Evolutionary conservation across 2,797 vertebrate species (phyloP).

Genomic region (Pangasius macronema): DNA sequence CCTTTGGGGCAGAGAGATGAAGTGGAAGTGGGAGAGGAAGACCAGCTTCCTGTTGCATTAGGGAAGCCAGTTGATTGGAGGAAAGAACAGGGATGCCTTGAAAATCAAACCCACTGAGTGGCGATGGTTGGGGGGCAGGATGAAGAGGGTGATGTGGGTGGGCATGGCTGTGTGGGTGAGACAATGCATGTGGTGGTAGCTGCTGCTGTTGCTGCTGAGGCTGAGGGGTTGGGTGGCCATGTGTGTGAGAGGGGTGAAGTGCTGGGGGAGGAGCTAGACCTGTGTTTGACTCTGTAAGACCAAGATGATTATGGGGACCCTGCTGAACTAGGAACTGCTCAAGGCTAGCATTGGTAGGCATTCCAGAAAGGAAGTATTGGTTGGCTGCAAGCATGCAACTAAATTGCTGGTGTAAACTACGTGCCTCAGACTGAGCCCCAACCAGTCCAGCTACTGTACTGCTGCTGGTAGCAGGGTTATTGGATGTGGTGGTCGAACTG

Average conservation of each 20-base stretch:
- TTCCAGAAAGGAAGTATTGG: slow-evolving; percentile 82
- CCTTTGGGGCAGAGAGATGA: slow-evolving; percentile 79
- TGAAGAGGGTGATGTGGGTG: slow-evolving; percentile 81
- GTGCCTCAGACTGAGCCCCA: slow-evolving; percentile 76
- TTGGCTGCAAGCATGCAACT: slow-evolving; percentile 85
- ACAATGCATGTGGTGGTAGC: slow-evolving; percentile 76
- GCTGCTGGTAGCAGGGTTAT: slow-evolving; percentile 76
- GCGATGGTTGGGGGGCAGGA: slow-evolving; percentile 76
- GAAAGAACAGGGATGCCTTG: slow-evolving; percentile 83
- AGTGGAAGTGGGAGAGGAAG: slow-evolving; percentile 80
- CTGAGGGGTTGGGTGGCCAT: slow-evolving; percentile 69
- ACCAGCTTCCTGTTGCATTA: slow-evolving; percentile 81
- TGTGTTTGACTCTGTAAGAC: slow-evolving; percentile 71
- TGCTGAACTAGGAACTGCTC: slow-evolving; percentile 84
- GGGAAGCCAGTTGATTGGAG: slow-evolving; percentile 79
- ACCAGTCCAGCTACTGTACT: slow-evolving; percentile 73
- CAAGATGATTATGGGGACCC: slow-evolving; percentile 78
- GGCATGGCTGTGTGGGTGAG: slow-evolving; percentile 77
- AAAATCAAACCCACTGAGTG: slow-evolving; percentile 79
- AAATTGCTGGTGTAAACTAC: slow-evolving; percentile 84
- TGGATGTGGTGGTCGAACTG: slow-evolving; percentile 70
- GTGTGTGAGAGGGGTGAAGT: slow-evolving; percentile 78
- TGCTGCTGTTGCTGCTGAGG: slow-evolving; percentile 80
- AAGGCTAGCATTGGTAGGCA: slow-evolving; percentile 79
- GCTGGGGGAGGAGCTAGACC: slow-evolving; percentile 76